A percentile compares a stretch with the other conserved stretches of the same genome.
These are phyloP conservation scores for Drosophila incognita DNA, from an alignment of 2,888 invertebrate species.

Conservation along the genomic window DNA sequence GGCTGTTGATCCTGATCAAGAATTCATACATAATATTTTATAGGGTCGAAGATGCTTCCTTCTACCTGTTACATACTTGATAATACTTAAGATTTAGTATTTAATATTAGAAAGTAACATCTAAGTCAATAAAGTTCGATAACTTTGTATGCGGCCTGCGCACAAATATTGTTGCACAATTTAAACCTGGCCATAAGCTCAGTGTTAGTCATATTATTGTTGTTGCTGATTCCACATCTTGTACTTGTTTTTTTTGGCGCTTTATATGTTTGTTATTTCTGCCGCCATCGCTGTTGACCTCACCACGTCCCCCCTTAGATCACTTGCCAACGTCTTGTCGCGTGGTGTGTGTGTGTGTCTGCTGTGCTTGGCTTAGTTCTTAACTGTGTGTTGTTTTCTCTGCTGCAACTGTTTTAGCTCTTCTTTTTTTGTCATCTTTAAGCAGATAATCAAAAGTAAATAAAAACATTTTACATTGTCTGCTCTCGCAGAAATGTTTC, in stretches of 20 bases:
- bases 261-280: conserved; percentile 41
- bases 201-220: conserved; percentile 34
- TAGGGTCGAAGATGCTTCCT: not conserved
- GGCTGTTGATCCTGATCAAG: not conserved
- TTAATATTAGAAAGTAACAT: not conserved
- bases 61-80: too few species aligned
- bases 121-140: too few species aligned
- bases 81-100: not conserved
- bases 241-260: conserved; percentile 16
- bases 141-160: conserved; percentile 17
- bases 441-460: conserved; percentile 61
- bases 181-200: conserved; percentile 34
- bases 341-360: not conserved
- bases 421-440: conserved; percentile 29
- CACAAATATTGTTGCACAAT: conserved; percentile 17
- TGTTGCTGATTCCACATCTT: conserved; percentile 7
- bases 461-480: conserved; percentile 54
- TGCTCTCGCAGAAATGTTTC: conserved; percentile 25
- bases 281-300: conserved; percentile 9
- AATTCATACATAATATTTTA: not conserved
- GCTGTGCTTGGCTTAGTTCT: conserved; percentile 2
- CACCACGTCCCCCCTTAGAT: not conserved
- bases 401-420: conserved; percentile 35
- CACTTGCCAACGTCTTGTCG: conserved; percentile 6
- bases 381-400: conserved; percentile 11